phyloP scores from a whole-genome alignment of 37 sponge, comb jelly and placozoan species.

The Cliona cf. orientalis region DNA sequence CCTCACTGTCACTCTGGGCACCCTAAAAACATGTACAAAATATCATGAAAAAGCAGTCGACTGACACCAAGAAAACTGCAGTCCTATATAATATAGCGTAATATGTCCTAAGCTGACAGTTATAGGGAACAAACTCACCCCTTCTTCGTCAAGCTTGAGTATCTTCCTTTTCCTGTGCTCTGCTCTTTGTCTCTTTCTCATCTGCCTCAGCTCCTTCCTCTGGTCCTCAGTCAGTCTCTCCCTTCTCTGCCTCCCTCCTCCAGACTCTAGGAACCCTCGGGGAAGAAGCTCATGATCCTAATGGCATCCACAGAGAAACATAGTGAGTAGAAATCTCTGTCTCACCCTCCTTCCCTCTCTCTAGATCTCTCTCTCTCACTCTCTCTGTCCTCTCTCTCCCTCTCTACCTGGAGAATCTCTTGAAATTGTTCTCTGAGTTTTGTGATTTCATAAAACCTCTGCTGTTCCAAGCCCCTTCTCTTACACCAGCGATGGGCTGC shows the following conservation, averaged over 20 bases:
- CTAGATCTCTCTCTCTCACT: no score
- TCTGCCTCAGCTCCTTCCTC: constrained; percentile 66
- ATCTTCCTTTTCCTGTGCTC: constrained; percentile 76
- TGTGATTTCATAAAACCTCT: constrained; percentile 94
- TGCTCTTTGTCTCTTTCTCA: constrained; percentile 70
- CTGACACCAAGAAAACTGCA: background rate
- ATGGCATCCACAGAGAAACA: no score
- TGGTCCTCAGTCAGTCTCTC: constrained; percentile 48
- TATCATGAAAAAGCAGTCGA: no score
- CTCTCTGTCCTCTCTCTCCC: no score
- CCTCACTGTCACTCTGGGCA: constrained; percentile 68
- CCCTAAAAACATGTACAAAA: no score
- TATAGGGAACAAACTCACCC: no score
- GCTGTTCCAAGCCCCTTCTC: constrained; percentile 84
- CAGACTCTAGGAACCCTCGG: background rate
- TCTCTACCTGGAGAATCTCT: constrained; percentile 78
- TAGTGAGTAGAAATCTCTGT: no score
- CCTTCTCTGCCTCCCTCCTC: constrained; percentile 15
- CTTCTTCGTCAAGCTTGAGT: constrained; percentile 80
- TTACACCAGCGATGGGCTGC: constrained; percentile 82
- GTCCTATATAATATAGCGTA: background rate
- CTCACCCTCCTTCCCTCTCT: no score
- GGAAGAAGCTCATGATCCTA: constrained; percentile 61
- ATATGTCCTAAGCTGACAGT: no score
- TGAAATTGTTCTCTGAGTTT: constrained; percentile 90